Evolutionary conservation across 2,113 vertebrate species (phyloP), one percentile per base, ranked within the genome.

Genomic region (Crotophaga sulcirostris): DNA sequence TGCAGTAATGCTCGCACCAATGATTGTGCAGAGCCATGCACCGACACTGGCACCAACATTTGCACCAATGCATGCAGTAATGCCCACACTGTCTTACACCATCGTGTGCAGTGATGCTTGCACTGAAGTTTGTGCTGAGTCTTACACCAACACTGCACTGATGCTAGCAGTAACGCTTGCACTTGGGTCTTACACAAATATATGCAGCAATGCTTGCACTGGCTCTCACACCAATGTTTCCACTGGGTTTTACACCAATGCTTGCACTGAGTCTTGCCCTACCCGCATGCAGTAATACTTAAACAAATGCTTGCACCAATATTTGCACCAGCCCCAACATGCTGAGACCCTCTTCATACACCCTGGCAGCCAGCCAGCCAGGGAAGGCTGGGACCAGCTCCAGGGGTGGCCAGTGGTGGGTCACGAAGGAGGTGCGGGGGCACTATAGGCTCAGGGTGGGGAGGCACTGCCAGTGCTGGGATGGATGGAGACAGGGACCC

Each of bases 301-400:
- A 36, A 28, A 13, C 45, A n/a, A n/a, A n/a, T n/a, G n/a, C n/a
- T n/a, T n/a, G 44, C 76, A 36, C 23, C 33, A 24, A 2, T 10
- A 6, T 26, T 18, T n/a, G 17, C 55, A 55, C 40, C n/a, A 6
- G 24, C 14, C 3, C 0, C 64, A 16, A 36, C 33, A 2, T 4
- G n/a, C n/a, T 4, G 59, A 31, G 44, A 55, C 66, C 13, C 59
- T 44, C 49, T 47, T 58, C 29, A 0, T 6, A 4, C 7, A 28
- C 16, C 18, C 78, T 3, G 2, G 24, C 19, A 17, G 29, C 44
- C 2, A 6, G 2, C 18, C 19, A 17, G 25, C 44, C 2, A 6
- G 25, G 36, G 13, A 51, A 36, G 19, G 44, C 29, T 59, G 38
- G 47, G n/a, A 33, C 16, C 8, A 38, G 33, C 28, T 29, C 11